Evolutionary conservation across 2,888 invertebrate species (phyloP).

Genomic region (Acholoe squamosa): DNA sequence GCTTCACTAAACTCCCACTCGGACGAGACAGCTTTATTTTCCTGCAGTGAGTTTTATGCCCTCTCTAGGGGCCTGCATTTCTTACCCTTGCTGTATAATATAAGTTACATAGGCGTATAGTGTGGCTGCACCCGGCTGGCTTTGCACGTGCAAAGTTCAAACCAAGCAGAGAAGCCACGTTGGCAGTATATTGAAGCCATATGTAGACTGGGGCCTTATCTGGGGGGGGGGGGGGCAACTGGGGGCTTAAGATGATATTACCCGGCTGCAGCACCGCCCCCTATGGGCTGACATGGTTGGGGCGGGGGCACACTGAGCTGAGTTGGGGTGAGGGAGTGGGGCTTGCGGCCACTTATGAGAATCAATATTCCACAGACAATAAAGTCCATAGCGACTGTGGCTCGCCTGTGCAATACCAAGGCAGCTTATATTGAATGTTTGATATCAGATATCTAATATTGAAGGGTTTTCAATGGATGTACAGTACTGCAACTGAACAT

Average conservation of each 20-base stretch:
- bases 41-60: background rate
- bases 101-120: background rate
- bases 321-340: background rate
- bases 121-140: background rate
- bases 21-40: background rate
- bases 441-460: background rate
- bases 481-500: too few species aligned
- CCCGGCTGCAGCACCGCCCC: background rate
- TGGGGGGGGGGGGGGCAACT: background rate
- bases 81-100: background rate
- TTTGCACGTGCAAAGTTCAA: background rate
- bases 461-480: too few species aligned
- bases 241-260: conserved; percentile 54
- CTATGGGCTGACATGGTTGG: background rate
- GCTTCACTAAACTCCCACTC: background rate
- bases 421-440: background rate
- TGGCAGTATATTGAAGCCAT: conserved; percentile 57
- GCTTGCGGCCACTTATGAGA: background rate
- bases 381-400: background rate
- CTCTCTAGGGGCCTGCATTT: background rate
- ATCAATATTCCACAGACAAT: conserved; percentile 49
- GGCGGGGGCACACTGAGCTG: background rate
- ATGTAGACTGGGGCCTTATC: conserved; percentile 10
- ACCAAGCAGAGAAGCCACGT: background rate
- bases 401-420: background rate